Base-by-base conservation (phyloP, 1,140 invertebrate genomes). In the Temnothorax nylanderi region DNA sequence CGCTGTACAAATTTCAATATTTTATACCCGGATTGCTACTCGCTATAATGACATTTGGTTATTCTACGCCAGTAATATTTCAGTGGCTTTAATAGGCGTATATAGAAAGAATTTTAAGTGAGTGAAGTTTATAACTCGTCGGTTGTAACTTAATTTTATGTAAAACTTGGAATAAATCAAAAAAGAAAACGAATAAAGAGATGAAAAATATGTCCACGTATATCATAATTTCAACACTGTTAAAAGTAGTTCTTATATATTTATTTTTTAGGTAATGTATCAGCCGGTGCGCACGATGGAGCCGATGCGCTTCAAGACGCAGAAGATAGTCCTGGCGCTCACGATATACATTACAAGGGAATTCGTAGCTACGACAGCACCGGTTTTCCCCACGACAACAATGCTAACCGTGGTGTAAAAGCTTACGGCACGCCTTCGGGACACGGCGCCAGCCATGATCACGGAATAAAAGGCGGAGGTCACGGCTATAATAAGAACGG, bases 331-430 rank as follows among this genome's bases (percentile, higher is more conserved):
- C 26, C 77, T 21, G 74, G 58, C 0, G 26, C 4, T 7, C 62
- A 89, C 3, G 80, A 87, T 3, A 58, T 0, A 26, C 26, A 86
- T 4, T 78, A 90, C 51, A 90, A 85, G 16, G 89, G 49, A 10
- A 88, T 90, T n/a, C 88, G 88, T 10, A 90, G 81, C 16, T 90
- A 90, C 64, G 88, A 84, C 56, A 62, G 32, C 34, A 41, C 3
- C 7, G 78, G 85, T 41, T 74, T 32, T 32, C 16, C 32, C 3
- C 56, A 49, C 2, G 71, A 51, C 7, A 78, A 26, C 4, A 41
- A 58, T 2, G 62, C 32, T 7, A 37, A 62, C 34, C 69, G 69
- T 32, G 80, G 1, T 37, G 16, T 44, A 26, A 84, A 84, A 62
- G 74, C 69, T 21, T 34, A 74, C n/a, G 64, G 41, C 47, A 41